A percentile compares a stretch with the other conserved stretches of the same genome.
Conservation (phyloP, 2,888 invertebrate species). For the Spisula subtruncata region DNA sequence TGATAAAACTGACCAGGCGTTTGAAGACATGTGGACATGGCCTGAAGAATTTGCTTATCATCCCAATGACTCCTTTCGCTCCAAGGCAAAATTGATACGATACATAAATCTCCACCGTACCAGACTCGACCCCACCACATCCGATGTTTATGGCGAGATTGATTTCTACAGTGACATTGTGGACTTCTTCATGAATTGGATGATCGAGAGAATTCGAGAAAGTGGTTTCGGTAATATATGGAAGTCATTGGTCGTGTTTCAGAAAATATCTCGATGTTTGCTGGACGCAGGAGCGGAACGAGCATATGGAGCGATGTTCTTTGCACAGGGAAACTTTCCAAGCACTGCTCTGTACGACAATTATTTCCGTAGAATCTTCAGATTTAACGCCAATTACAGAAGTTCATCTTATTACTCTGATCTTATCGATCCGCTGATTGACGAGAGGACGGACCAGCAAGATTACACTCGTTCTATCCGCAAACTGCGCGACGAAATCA, state of each 20-base stretch:
- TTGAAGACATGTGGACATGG: conserved; percentile 77
- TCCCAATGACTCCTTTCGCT: conserved; percentile 28
- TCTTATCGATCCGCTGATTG: conserved; percentile 89
- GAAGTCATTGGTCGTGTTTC: conserved; percentile 92
- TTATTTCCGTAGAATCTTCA: conserved; percentile 93
- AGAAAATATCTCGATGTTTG: conserved; percentile 94
- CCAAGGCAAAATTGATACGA: conserved; percentile 25
- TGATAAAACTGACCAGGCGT: conserved; percentile 74
- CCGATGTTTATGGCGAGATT: conserved; percentile 40
- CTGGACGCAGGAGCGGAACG: conserved; percentile 95
- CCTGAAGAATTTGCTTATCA: conserved; percentile 57
- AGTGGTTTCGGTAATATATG: conserved; percentile 77
- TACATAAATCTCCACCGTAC: conserved; percentile 51
- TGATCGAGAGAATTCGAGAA: conserved; percentile 76
- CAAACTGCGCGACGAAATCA: conserved; percentile 36
- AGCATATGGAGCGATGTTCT: conserved; percentile 95
- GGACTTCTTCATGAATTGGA: conserved; percentile 78
- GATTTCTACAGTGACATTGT: conserved; percentile 77
- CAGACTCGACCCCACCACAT: conserved; percentile 33
- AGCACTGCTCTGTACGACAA: conserved; percentile 91
- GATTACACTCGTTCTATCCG: conserved; percentile 39
- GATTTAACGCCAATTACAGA: conserved; percentile 93
- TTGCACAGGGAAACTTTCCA: conserved; percentile 92
- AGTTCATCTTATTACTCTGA: conserved; percentile 94
- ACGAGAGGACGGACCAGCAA: conserved; percentile 26